Evolutionary conservation across 2,797 vertebrate genomes (phyloP).

Genomic region (Capromys pilorides): DNA sequence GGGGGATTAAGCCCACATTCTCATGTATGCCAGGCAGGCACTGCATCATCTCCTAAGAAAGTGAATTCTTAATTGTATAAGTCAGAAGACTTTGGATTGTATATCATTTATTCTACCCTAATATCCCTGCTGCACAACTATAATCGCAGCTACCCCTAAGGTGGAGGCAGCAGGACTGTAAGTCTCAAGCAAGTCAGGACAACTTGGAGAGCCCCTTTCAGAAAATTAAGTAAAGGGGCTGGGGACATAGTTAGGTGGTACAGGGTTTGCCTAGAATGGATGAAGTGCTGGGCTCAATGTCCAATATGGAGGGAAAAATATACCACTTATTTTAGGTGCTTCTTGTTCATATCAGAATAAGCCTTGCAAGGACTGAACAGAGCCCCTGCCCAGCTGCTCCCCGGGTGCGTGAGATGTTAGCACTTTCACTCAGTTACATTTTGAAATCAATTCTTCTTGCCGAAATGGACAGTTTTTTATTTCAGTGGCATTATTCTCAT

Average conservation of each 20-base stretch:
- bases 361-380: neutral
- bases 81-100: neutral
- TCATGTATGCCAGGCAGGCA: neutral
- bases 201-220: neutral
- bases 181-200: neutral
- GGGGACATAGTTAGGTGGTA: no score
- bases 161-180: neutral
- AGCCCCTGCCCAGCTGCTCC: neutral
- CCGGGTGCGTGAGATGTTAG: neutral
- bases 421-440: neutral
- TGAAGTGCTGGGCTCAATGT: neutral
- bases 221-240: neutral
- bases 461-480: neutral
- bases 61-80: constrained; percentile 24
- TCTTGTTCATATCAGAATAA: neutral
- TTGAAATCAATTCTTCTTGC: neutral
- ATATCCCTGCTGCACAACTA: neutral
- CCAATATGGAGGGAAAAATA: neutral
- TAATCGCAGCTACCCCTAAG: neutral
- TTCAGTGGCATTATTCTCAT: neutral
- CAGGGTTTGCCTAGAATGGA: neutral
- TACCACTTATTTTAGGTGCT: neutral
- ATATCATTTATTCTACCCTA: neutral
- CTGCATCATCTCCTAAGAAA: neutral
- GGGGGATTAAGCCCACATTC: neutral